phyloP scores from a whole-genome alignment of 2,113 vertebrate species.

The Genyomyrus donnyi region DNA sequence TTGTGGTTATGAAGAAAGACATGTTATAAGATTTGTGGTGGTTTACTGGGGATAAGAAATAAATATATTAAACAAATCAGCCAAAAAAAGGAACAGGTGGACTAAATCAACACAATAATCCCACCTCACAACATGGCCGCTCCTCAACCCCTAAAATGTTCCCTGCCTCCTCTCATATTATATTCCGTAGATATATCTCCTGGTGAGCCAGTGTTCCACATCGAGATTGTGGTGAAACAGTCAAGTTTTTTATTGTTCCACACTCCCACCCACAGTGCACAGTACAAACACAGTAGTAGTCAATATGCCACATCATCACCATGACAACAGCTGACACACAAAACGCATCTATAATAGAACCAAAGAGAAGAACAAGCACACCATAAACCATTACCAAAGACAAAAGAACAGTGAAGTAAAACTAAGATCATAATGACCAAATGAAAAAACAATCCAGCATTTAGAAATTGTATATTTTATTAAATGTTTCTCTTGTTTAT shows the following conservation, averaged over 20 bases:
- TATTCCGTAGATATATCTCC: background rate
- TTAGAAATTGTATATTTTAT: background rate
- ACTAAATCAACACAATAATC: background rate
- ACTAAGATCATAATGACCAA: background rate
- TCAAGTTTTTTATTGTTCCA: background rate
- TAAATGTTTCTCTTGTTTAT: background rate
- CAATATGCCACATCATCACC: background rate
- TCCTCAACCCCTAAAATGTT: background rate
- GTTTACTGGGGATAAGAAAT: background rate
- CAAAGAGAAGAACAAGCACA: background rate
- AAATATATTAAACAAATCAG: background rate
- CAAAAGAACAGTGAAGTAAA: background rate
- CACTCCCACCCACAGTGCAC: background rate
- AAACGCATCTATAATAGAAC: background rate
- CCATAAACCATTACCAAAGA: background rate
- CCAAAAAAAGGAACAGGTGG: background rate
- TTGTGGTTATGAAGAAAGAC: background rate
- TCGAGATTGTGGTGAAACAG: background rate
- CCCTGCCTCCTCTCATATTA: background rate
- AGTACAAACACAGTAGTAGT: background rate
- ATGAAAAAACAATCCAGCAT: background rate
- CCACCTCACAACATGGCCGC: background rate
- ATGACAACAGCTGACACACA: background rate
- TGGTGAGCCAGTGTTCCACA: background rate
- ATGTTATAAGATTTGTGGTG: background rate